Conservation (phyloP, 2,888 invertebrate species). For the Eupithecia centaureata region DNA sequence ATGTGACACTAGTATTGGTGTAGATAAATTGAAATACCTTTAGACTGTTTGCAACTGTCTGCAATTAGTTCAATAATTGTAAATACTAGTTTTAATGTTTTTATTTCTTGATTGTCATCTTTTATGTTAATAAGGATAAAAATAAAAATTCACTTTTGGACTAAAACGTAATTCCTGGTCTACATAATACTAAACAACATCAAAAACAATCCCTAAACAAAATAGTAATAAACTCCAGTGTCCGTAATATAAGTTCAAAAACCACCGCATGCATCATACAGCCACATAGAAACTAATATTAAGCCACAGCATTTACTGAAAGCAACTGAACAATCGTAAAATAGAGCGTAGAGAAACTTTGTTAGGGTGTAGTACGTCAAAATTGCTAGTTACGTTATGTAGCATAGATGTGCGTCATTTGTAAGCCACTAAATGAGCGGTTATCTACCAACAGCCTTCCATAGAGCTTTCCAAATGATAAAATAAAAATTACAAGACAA, state of each 20-base stretch:
- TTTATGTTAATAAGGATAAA: too few relatives aligned
- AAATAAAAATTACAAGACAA: too few relatives aligned
- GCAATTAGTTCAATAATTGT: too few relatives aligned
- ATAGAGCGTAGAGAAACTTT: conserved; percentile 34
- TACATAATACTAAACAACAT: background rate
- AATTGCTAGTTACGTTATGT: conserved; percentile 13
- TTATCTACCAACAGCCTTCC: too few relatives aligned
- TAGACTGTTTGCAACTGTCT: too few relatives aligned
- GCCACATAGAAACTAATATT: conserved; percentile 21
- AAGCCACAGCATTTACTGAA: conserved; percentile 26
- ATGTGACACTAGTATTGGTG: too few relatives aligned
- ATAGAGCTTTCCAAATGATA: background rate
- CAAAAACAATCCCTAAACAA: background rate
- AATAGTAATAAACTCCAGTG: conserved; percentile 13
- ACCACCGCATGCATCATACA: conserved; percentile 24
- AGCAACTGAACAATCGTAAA: conserved; percentile 36
- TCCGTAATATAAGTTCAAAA: conserved; percentile 21
- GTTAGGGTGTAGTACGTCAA: conserved; percentile 35
- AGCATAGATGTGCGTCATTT: background rate
- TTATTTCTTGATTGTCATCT: too few relatives aligned
- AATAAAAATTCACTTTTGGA: too few relatives aligned
- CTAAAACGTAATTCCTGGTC: background rate
- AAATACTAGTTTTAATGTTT: too few relatives aligned
- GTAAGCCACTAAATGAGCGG: conserved; percentile 1
- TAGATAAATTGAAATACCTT: too few relatives aligned